Percentiles rank a stretch among this genome's conserved stretches.
These are phyloP conservation scores for Avahi laniger DNA, from an alignment of 2,797 vertebrate species.

Conservation along the genomic window DNA sequence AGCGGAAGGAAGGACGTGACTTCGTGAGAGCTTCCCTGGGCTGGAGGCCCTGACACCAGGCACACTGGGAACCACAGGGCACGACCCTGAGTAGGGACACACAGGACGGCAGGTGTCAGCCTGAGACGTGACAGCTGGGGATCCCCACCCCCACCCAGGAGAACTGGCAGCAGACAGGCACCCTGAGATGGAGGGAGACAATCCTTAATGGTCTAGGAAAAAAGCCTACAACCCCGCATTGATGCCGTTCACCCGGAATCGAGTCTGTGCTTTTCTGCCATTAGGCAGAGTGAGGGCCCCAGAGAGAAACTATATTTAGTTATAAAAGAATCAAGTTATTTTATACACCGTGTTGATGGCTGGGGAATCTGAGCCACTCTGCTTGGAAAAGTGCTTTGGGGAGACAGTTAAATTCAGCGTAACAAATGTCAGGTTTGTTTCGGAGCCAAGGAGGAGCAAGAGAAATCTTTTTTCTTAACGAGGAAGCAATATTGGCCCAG, in stretches of 20 bases:
- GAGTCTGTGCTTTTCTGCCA: background rate
- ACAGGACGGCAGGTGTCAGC: background rate
- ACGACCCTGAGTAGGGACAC: rapidly evolving
- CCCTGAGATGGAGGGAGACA: background rate
- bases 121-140: background rate
- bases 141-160: background rate
- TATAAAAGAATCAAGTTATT: background rate
- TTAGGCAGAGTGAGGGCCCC: background rate
- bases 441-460: background rate
- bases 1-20: background rate
- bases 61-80: rapidly evolving
- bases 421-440: background rate
- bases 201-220: background rate
- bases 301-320: background rate
- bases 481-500: background rate
- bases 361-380: background rate
- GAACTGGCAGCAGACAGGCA: background rate
- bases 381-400: background rate
- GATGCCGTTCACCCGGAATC: background rate
- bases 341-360: background rate
- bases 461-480: background rate
- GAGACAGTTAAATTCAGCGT: background rate
- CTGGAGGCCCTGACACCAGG: background rate
- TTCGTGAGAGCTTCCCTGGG: background rate
- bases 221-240: background rate